Evolutionary conservation across 2,113 vertebrate species (phyloP), one percentile per base, ranked within the genome.

Genomic region (Greenwoodochromis staneri): DNA sequence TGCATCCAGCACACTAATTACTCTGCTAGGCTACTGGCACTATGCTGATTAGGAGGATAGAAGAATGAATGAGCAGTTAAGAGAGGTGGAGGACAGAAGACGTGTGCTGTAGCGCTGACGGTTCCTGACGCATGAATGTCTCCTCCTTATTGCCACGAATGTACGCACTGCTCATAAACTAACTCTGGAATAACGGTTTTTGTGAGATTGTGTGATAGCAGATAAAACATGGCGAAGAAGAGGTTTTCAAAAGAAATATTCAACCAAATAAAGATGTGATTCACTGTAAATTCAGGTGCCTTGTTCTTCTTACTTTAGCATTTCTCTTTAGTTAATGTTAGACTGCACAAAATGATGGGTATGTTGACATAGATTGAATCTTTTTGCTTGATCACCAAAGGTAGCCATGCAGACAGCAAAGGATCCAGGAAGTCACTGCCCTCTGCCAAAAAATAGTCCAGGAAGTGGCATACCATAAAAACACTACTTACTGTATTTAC

Each of bases 1-100:
- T 12, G 8, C 13, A 19, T 91, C 92, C 93, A 95, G 78, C 83
- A 38, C 42, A 12, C 87, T 91, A 90, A 94, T 91, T 87, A 78
- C 86, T 89, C 85, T 80, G 85, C 85, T 88, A 66, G 21, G 89
- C 87, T 42, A 81, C 85, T 63, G 29, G 85, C 83, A 16, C 86
- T 61, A 53, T 17, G 29, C 89, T 85, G 82, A 90, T 92, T 71
- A 81, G 86, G 61, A 90, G 84, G 85, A 85, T 31, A 54, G 84
- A 88, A 11, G 34, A 83, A 57, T 66, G 84, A 83, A 91, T 29
- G 86, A 71, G 38, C 78, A 81, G 57, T 40, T 71, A 31, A 78
- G 82, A 85, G 80, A 85, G 71, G 54, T 47, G 6, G 57, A 29
- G 10, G 82, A 63, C 63, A 54, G 66, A 54, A 82, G 80, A 85